phyloP scores from a whole-genome alignment of 1,140 invertebrate genomes.

The Dolichoris vasculosae region DNA sequence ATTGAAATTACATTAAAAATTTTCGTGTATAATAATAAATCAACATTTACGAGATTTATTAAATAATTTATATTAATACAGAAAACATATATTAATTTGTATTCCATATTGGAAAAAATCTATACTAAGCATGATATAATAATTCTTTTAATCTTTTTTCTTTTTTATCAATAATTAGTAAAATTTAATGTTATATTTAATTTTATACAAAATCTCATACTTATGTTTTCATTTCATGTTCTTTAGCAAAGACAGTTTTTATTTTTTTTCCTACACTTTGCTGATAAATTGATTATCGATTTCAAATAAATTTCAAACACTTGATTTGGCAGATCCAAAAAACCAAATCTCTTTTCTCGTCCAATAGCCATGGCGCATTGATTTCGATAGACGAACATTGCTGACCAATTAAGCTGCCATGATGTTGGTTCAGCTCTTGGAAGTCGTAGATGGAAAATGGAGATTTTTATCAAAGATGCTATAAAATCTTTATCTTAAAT shows the following conservation, averaged over 20 bases:
- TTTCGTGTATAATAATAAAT: too few relatives aligned
- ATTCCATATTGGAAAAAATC: too few relatives aligned
- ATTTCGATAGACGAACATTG: slow-evolving; percentile 33
- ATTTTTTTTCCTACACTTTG: neutral
- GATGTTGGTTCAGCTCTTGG: neutral
- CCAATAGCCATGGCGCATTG: neutral
- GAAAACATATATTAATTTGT: too few relatives aligned
- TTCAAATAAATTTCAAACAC: slow-evolving; percentile 46
- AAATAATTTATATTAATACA: too few relatives aligned
- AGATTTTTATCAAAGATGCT: neutral
- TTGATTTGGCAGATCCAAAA: slow-evolving; percentile 36
- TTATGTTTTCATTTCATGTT: neutral
- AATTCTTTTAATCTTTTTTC: too few relatives aligned
- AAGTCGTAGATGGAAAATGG: neutral
- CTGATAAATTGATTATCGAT: slow-evolving; percentile 50
- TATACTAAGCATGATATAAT: too few relatives aligned
- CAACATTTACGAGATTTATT: too few relatives aligned
- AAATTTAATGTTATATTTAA: too few relatives aligned
- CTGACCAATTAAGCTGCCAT: slow-evolving; percentile 23
- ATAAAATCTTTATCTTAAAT: slow-evolving; percentile 9
- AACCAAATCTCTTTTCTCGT: neutral
- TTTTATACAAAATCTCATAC: neutral
- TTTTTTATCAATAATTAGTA: too few relatives aligned
- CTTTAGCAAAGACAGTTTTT: slow-evolving; percentile 35
- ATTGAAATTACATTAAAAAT: too few relatives aligned